phyloP scores from a whole-genome alignment of 2,888 invertebrate species.

The Torymus auratus region DNA sequence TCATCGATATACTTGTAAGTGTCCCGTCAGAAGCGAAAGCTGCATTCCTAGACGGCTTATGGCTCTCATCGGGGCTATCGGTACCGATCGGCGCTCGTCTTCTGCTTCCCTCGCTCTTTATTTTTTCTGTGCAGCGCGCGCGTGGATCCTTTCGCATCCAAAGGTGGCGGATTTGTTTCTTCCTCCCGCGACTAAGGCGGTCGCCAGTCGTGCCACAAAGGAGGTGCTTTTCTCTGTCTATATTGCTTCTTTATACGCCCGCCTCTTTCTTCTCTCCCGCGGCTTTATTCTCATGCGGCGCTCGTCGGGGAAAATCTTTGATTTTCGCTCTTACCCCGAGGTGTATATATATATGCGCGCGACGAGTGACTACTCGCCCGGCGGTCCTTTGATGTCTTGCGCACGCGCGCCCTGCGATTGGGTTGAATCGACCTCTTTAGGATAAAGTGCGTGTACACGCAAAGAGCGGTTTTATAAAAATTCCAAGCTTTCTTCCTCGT shows the following conservation, averaged over 20 bases:
- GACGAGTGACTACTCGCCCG: constrained; percentile 10
- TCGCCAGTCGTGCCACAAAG: constrained; percentile 34
- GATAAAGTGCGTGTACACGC: neutral
- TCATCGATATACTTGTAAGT: constrained; percentile 23
- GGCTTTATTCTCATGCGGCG: constrained; percentile 10
- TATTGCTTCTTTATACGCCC: constrained; percentile 1
- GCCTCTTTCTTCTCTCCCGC: neutral
- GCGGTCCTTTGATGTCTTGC: constrained; percentile 21
- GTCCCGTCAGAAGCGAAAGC: constrained; percentile 50
- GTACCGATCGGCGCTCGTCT: constrained; percentile 64
- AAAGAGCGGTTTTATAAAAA: constrained; percentile 20
- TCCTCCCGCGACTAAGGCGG: constrained; percentile 58
- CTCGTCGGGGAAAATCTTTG: constrained; percentile 43
- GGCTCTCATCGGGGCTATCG: constrained; percentile 63
- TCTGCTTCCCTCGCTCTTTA: constrained; percentile 5
- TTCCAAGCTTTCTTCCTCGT: neutral
- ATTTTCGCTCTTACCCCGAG: constrained; percentile 44
- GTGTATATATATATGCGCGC: constrained; percentile 3
- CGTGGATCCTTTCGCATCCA: constrained; percentile 59
- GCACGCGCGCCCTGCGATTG: neutral
- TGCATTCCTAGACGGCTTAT: constrained; percentile 75
- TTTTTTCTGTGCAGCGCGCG: constrained; percentile 38
- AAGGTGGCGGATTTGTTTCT: constrained; percentile 74
- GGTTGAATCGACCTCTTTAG: constrained; percentile 21
- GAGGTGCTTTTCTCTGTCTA: constrained; percentile 33